Evolutionary conservation across 2,113 vertebrate species (phyloP).

Genomic region (Cichladusa arquata): DNA sequence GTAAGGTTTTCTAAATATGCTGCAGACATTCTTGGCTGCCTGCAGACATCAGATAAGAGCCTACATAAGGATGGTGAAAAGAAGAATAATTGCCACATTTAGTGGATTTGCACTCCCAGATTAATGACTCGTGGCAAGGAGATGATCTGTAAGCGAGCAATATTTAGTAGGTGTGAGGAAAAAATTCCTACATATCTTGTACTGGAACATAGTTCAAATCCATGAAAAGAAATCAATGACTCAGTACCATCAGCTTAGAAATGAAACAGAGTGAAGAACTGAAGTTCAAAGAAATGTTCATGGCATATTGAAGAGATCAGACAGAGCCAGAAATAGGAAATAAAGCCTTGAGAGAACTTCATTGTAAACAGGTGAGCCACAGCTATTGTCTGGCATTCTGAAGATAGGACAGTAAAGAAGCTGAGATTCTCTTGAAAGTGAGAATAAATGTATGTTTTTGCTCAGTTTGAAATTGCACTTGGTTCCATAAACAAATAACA

Average conservation of each 20-base stretch:
- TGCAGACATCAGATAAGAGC: background rate
- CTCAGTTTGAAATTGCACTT: background rate
- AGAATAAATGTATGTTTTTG: background rate
- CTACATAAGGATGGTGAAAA: background rate
- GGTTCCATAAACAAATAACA: background rate
- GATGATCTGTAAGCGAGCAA: background rate
- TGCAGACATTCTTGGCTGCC: constrained; percentile 20
- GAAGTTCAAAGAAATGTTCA: constrained; percentile 32
- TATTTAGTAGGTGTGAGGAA: constrained; percentile 43
- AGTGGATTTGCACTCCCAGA: background rate
- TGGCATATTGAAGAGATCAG: constrained; percentile 7
- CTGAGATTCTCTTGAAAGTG: background rate
- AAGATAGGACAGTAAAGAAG: background rate
- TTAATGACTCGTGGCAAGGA: background rate
- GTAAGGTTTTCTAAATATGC: background rate
- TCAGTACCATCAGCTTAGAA: background rate
- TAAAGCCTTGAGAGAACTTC: background rate
- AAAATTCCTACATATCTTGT: background rate
- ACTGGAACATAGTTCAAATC: constrained; percentile 13
- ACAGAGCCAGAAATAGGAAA: constrained; percentile 7
- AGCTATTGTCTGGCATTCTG: background rate
- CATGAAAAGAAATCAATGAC: constrained; percentile 29
- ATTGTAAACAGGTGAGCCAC: background rate
- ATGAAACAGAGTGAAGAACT: background rate
- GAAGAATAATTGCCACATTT: background rate